phyloP scores from a whole-genome alignment of 30 jellyfish, hydroid and myxozoan species.

The Cassiopea andromeda region DNA sequence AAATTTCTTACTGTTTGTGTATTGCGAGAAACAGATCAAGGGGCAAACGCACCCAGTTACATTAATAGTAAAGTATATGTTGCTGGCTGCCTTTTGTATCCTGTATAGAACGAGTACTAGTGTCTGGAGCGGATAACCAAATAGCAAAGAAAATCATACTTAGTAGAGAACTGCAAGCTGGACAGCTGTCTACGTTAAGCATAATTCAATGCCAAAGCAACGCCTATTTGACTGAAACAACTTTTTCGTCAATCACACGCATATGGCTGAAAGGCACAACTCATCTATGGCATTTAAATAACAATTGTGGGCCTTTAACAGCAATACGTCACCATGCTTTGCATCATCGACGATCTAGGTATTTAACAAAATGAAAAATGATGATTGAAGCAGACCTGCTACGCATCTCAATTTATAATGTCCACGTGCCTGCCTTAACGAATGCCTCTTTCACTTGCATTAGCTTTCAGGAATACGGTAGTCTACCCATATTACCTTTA shows the following conservation, averaged over 20 bases:
- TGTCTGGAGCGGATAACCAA: neutral
- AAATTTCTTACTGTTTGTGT: no score
- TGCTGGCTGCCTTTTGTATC: neutral
- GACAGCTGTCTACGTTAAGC: neutral
- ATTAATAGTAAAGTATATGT: neutral
- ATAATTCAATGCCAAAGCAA: neutral
- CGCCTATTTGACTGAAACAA: neutral
- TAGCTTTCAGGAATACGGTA: no score
- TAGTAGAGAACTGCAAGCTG: neutral
- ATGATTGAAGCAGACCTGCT: slow-evolving; percentile 4
- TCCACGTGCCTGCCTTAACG: no score
- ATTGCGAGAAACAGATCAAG: no score
- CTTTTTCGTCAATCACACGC: neutral
- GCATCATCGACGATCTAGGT: slow-evolving; percentile 3
- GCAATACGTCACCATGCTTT: neutral
- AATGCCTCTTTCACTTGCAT: no score
- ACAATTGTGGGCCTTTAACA: neutral
- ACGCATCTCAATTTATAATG: neutral
- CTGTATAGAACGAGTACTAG: neutral
- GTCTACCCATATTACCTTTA: no score
- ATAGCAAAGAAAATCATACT: neutral
- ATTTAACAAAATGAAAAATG: neutral
- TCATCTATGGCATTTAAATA: neutral
- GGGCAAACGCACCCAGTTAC: no score
- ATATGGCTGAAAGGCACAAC: neutral